A percentile compares a stretch with the other conserved stretches of the same genome.
These are phyloP conservation scores for Aplysina aerophoba DNA, from an alignment of 37 sponge, comb jelly and placozoan species.

Conservation along the genomic window DNA sequence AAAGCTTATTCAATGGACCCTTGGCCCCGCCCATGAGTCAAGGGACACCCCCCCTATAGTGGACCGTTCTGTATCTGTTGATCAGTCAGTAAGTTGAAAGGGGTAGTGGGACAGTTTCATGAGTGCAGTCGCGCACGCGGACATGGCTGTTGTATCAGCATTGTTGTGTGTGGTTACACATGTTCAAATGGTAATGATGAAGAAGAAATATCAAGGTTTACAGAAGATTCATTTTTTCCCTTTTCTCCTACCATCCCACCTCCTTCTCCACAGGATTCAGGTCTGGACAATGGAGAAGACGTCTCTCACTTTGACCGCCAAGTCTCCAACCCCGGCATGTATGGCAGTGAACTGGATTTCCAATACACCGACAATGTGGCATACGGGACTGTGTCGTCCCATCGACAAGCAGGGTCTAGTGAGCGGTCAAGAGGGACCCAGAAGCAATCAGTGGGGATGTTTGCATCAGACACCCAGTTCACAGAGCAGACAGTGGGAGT, in stretches of 20 bases:
- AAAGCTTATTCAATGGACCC: slow-evolving; percentile 4
- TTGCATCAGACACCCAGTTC: too few relatives aligned
- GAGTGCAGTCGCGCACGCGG: too few relatives aligned
- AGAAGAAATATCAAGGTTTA: background rate
- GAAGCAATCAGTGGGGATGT: too few relatives aligned
- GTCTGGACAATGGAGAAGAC: background rate
- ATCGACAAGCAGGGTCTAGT: background rate
- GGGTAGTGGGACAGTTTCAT: background rate
- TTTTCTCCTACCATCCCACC: background rate
- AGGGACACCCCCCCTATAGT: slow-evolving; percentile 5
- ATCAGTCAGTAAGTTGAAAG: background rate
- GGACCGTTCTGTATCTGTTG: background rate
- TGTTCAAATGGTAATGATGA: background rate
- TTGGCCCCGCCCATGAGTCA: slow-evolving; percentile 35
- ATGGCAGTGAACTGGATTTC: background rate
- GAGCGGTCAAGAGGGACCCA: too few relatives aligned
- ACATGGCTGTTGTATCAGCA: background rate
- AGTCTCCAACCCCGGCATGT: background rate
- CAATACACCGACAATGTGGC: slow-evolving; percentile 26
- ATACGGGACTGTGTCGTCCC: background rate
- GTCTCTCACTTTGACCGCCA: background rate
- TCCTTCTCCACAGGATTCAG: slow-evolving; percentile 4
- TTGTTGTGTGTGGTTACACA: background rate
- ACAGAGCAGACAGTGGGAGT: too few relatives aligned
- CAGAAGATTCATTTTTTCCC: background rate